Base-by-base conservation (phyloP, 2,888 invertebrate genomes). In the Drosophila emarginata region DNA sequence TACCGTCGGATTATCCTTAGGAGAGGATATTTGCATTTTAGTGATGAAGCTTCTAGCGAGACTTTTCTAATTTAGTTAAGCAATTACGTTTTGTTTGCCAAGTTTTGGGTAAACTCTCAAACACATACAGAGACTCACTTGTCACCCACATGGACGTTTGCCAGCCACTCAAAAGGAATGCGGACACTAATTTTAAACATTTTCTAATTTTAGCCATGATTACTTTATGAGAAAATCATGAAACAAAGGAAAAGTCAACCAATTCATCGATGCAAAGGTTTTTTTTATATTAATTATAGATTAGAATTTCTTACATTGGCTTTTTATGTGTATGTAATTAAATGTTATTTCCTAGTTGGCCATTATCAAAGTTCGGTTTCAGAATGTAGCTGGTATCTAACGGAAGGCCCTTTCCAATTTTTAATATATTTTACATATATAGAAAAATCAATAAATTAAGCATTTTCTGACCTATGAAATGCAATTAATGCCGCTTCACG, bases 361-460 rank as follows among this genome's bases (percentile, higher is more conserved):
- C 15, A 45, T 45, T 45, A 9, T 45, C 18, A 45, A 45, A 18
- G 18, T 15, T 45, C 11, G 18, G 21, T 12, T 18, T n/a, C n/a
- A n/a, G n/a, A n/a, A n/a, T n/a, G n/a, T n/a, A n/a, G n/a, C n/a
- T 21, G 21, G 5, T 6, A 14, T 39, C 18, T 45, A 18, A 21
- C 12, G 18, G 4, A 7, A 12, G 18, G 18, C 45, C 4, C 21
- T 12, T 11, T 45, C 21, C 1, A 45, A 45, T 45, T 45, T 40
- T 14, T 14, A 40, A 40, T 40, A 15, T 7, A 7, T n/a, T 37
- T n/a, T 40, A 21, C 51, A 57, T 69, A 69, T 69, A 63, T 69
- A 63, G 62, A 56, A 52, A 52, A 76, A 84, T 79, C 80, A 67
- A 80, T 84, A 76, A 80, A 62, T 69, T 45, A 71, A 68, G 18